Base-by-base conservation (phyloP, 2,113 vertebrate species). In the Platichthys flesus region DNA sequence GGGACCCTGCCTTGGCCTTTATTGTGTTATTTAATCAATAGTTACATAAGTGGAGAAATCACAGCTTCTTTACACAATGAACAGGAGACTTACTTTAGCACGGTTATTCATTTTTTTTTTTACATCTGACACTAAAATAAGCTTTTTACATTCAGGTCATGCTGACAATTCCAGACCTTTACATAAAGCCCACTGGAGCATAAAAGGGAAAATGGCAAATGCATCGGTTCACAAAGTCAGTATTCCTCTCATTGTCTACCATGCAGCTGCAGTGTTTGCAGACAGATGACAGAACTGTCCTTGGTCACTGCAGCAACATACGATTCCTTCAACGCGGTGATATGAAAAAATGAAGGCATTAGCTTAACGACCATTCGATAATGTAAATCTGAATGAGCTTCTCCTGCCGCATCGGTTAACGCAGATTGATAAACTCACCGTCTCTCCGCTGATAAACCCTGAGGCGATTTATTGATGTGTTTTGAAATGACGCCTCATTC, bases 181-280 rank as follows among this genome's bases (percentile, higher is more conserved):
- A 80, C 67, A 71, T 52, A 64, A 81, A 84, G 58, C 0, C 40
- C 65, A 54, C 23, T 65, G 26, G 49, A 79, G 83, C 85, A 76
- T 81, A 58, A 78, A 83, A 67, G 49, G 37, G 74, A 58, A 87
- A 87, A 89, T 84, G 87, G 74, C 78, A 85, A 85, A 85, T 66
- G 67, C 45, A 37, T 49, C 40, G 68, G 66, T 87, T 81, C 81
- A 81, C 69, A 86, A 83, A 86, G 65, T 83, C 71, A 58, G 68
- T 70, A 51, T 67, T 72, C 28, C 23, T 58, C 9, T 69, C 64
- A 67, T 68, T 78, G 63, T 84, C 81, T 62, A 14, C 42, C 62
- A 52, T 82, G 76, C 66, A 65, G 77, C 55, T 21, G 16, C 47
- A 71, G 71, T 26, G 55, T 69, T 67, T 64, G 40, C 9, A 79